Evolutionary conservation across 2,797 vertebrate genomes (phyloP), one percentile per base, ranked within the genome.

Genomic region (Gobionotothen gibberifrons): DNA sequence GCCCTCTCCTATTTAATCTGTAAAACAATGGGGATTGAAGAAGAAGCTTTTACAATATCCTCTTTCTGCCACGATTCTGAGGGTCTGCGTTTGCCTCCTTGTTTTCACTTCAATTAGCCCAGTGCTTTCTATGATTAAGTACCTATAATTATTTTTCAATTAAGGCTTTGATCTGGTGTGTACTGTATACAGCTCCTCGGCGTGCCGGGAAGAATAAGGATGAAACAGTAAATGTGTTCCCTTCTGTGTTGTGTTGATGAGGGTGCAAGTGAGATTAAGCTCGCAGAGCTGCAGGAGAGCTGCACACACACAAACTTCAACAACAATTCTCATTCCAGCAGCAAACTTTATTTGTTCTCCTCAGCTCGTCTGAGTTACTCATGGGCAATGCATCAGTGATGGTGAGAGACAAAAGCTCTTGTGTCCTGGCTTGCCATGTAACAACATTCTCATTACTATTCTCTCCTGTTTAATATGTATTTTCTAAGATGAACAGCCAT

Each of bases 101-200:
- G 96, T 93, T 94, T 96, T 95, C 95, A 96, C 97, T 97, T 96
- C 97, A 98, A 98, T 99, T 99, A 99, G 96, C 96, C 95, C 93
- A 94, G 96, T 94, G 97, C 97, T 99, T 96, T 96, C 97, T 95
- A 96, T 99, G 98, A 99, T 99, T 98, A 98, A 99, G 97, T 97
- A 97, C 96, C 97, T 97, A 97, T 98, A 98, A 99, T 99, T 99
- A 99, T 98, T 99, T 98, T 99, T 99, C 98, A 99, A 99, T 99
- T 98, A 99, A 97, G 97, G 96, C 96, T 98, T 97, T 96, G 97
- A 98, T 98, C 96, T 96, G 96, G 84, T 93, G 93, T 93, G 92
- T 95, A 92, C 95, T 95, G 96, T 97, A 91, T 90, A 93, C 93
- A 93, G 93, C 92, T 92, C 88, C 85, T 91, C 76, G 72, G 92